Evolutionary conservation across 1,140 invertebrate species (phyloP).

Genomic region (Phymorhynchus buccinoides): DNA sequence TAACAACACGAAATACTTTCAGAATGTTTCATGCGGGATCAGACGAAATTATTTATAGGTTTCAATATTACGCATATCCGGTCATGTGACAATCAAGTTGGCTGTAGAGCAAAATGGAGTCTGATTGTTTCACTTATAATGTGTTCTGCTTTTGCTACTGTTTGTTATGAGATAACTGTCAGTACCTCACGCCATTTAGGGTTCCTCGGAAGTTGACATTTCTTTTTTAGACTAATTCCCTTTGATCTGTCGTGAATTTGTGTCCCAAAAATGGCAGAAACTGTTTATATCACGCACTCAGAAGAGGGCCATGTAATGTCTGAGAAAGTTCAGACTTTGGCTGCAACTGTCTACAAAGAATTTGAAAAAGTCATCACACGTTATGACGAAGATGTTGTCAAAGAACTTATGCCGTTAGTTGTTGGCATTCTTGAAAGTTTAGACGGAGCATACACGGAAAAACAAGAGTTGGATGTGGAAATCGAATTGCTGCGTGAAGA

Average conservation of each 20-base stretch:
- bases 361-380: constrained; percentile 98
- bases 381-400: constrained; percentile 98
- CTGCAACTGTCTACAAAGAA: constrained; percentile 98
- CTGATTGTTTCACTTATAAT: constrained; percentile 22
- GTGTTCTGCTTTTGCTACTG: background rate
- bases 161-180: background rate
- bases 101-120: constrained; percentile 53
- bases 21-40: too few relatives aligned
- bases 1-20: too few relatives aligned
- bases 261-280: constrained; percentile 52
- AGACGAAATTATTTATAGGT: background rate
- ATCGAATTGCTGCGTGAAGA: constrained; percentile 96
- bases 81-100: constrained; percentile 50
- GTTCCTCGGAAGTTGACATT: background rate
- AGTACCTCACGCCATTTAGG: background rate
- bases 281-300: constrained; percentile 63
- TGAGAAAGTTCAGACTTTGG: constrained; percentile 94
- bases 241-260: background rate
- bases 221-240: background rate
- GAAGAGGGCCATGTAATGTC: constrained; percentile 85
- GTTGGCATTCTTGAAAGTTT: constrained; percentile 98
- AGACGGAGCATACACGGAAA: constrained; percentile 95
- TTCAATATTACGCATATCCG: constrained; percentile 45
- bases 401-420: constrained; percentile 94
- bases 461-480: constrained; percentile 97